Conservation (phyloP, 2,113 vertebrate genomes). For the Sigmodon hispidus region DNA sequence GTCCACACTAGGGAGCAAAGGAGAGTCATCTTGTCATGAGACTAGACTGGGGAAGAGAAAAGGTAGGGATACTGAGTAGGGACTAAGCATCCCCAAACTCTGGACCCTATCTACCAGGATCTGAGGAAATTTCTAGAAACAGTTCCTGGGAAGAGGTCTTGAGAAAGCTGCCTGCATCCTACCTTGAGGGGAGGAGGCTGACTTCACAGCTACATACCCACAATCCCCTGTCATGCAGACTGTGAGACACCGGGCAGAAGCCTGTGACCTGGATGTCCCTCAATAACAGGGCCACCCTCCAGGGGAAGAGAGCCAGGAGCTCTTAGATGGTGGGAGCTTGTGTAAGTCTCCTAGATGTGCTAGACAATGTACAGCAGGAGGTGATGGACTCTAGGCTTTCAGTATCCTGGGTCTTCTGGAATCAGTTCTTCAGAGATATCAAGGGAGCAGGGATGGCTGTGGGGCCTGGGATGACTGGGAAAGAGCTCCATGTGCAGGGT, state of each 20-base stretch:
- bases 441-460: too few relatives aligned
- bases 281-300: not conserved
- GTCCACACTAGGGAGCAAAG: conserved; percentile 90
- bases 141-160: rapidly evolving
- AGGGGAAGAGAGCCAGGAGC: not conserved
- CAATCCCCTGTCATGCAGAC: not conserved
- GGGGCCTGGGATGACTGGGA: not conserved
- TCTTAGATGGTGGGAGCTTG: not conserved
- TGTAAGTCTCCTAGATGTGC: not conserved
- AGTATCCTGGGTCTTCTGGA: not conserved
- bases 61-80: not conserved
- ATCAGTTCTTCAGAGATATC: not conserved
- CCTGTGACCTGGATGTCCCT: not conserved
- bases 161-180: not conserved
- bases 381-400: not conserved
- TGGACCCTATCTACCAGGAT: not conserved
- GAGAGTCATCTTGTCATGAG: not conserved
- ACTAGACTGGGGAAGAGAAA: too few relatives aligned
- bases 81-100: not conserved
- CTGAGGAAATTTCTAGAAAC: not conserved
- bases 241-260: not conserved
- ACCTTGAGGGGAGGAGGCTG: not conserved
- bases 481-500: not conserved
- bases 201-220: not conserved
- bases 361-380: not conserved